Evolutionary conservation across 2,888 invertebrate species (phyloP).

Genomic region (Laspeyria flexula): DNA sequence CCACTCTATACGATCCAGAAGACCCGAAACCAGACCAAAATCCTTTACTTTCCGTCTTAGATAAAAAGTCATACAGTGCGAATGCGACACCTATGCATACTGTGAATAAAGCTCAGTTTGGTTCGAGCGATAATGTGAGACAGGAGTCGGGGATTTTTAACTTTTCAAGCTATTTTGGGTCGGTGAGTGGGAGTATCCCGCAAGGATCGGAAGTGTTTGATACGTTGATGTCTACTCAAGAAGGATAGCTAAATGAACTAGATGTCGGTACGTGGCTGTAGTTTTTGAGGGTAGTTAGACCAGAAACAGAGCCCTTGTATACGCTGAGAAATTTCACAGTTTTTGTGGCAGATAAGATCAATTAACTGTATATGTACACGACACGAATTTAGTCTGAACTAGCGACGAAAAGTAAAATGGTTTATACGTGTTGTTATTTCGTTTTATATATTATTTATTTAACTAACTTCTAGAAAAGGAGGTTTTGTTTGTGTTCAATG

Average conservation of each 20-base stretch:
- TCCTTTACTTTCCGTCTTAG: slow-evolving; percentile 46
- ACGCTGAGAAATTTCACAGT: too few relatives aligned
- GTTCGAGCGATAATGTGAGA: slow-evolving; percentile 75
- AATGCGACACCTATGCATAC: slow-evolving; percentile 76
- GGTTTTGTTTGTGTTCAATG: too few relatives aligned
- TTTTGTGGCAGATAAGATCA: too few relatives aligned
- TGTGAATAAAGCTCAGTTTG: slow-evolving; percentile 71
- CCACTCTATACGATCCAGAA: slow-evolving; percentile 67
- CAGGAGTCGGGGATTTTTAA: slow-evolving; percentile 83
- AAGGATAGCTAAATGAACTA: slow-evolving; percentile 70
- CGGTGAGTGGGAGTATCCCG: slow-evolving; percentile 66
- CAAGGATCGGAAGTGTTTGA: slow-evolving; percentile 88
- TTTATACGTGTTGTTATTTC: too few relatives aligned
- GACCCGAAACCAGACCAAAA: slow-evolving; percentile 47
- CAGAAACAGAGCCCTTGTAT: slow-evolving; percentile 4
- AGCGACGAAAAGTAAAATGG: too few relatives aligned
- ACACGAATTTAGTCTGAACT: too few relatives aligned
- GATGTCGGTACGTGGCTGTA: slow-evolving; percentile 76
- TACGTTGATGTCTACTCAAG: slow-evolving; percentile 69
- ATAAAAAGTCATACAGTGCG: slow-evolving; percentile 73
- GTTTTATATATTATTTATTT: too few relatives aligned
- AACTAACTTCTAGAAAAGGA: too few relatives aligned
- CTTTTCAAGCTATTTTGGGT: slow-evolving; percentile 88
- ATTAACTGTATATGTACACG: too few relatives aligned
- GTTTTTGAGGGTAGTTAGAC: slow-evolving; percentile 30